Percentiles rank a stretch among this genome's conserved stretches.
Evolutionary conservation across 1,140 invertebrate species (phyloP).

Genomic region (Batillaria attramentaria): DNA sequence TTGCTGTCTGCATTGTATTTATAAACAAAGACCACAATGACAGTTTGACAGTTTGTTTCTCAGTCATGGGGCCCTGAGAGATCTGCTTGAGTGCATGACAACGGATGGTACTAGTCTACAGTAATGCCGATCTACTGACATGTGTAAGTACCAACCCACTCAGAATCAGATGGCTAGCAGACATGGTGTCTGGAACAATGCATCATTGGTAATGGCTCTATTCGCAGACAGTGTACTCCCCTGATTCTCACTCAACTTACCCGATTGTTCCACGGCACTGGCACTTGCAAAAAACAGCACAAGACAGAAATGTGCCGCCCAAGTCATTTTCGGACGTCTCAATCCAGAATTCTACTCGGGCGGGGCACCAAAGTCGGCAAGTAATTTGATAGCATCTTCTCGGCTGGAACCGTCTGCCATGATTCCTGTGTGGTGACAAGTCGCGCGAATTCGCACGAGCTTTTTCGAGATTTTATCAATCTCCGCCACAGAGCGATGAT

Average conservation of each 20-base stretch:
- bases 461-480: slow-evolving; percentile 5
- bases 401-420: slow-evolving; percentile 11
- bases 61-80: too few species aligned
- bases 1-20: too few species aligned
- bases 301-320: neutral
- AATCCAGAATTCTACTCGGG: neutral
- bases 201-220: neutral
- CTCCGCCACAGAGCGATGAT: too few species aligned
- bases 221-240: neutral
- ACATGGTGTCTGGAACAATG: neutral
- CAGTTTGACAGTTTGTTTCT: too few species aligned
- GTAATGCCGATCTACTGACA: neutral
- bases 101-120: neutral
- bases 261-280: slow-evolving; percentile 9
- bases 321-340: neutral
- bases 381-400: slow-evolving; percentile 34
- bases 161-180: slow-evolving; percentile 1
- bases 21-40: too few species aligned
- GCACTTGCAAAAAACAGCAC: slow-evolving; percentile 4
- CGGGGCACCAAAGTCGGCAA: neutral
- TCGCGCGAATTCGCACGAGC: slow-evolving; percentile 16
- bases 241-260: neutral
- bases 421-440: slow-evolving; percentile 22
- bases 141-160: neutral
- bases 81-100: neutral